phyloP scores from a whole-genome alignment of 2,797 vertebrate species.

The Lophura swinhoii region DNA sequence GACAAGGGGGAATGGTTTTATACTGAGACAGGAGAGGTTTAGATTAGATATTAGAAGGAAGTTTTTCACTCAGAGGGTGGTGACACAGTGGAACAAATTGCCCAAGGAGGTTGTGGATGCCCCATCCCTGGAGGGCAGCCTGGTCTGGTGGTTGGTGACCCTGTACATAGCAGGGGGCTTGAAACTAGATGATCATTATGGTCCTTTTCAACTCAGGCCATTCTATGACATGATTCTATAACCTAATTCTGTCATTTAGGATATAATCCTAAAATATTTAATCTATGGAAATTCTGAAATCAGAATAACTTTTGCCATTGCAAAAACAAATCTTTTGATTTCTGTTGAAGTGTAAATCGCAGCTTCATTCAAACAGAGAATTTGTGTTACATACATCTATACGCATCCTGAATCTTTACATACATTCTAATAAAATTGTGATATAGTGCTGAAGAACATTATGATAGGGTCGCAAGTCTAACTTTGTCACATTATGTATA shows the following conservation, averaged over 20 bases:
- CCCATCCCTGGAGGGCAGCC: no score
- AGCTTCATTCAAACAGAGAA: not conserved
- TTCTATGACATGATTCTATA: no score
- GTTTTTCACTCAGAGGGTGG: no score
- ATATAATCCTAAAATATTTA: conserved; percentile 6
- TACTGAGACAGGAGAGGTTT: no score
- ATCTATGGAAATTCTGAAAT: not conserved
- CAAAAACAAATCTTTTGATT: not conserved
- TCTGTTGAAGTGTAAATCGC: not conserved
- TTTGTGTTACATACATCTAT: not conserved
- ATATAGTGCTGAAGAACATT: not conserved
- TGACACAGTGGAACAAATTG: no score
- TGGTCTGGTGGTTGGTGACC: no score
- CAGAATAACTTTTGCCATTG: not conserved
- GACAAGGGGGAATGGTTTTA: no score
- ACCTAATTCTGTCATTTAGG: not conserved
- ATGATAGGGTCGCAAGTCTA: not conserved
- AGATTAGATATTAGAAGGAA: no score
- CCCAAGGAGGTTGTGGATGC: no score
- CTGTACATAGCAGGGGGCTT: no score
- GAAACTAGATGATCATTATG: no score
- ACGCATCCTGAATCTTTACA: not conserved
- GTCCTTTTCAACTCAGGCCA: no score
- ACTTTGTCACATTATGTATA: not conserved
- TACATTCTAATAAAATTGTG: not conserved